Base-by-base conservation (phyloP, 2,797 vertebrate genomes). In the Trichosurus vulpecula region DNA sequence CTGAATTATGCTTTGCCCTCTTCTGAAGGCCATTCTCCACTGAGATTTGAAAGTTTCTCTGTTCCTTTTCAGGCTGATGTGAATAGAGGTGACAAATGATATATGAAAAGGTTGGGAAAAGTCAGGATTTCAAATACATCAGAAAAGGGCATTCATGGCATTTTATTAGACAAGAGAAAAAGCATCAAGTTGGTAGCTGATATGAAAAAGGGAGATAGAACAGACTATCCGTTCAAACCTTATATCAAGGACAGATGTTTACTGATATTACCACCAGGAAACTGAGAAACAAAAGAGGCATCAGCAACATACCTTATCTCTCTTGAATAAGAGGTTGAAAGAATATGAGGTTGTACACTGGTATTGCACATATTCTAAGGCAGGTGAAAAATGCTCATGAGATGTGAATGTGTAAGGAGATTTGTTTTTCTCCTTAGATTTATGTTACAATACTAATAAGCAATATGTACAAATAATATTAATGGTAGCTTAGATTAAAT, bases 251-350 rank as follows among this genome's bases (percentile, higher is more conserved):
- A 52, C 53, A 41, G 22, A 51, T 30, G 30, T 27, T 54, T 52
- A 9, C 47, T 6, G 35, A 41, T 1, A 10, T 22, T 5, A 1
- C 52, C 35, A 1, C 6, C n/a, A 0, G 16, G n/a, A 47, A 90
- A 31, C 13, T 35, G 90, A 12, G 54, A 47, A 51, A 12, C 31
- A 9, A 29, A 16, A 92, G 2, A 8, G 19, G 53, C 11, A 55
- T 16, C 5, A 1, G 0, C 1, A 41, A 1, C 56, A 0, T 0
- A 4, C 31, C 2, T n/a, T 6, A 0, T 6, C 2, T 0, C 11
- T 6, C 47, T 90, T 16, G 61, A n/a, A 41, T 27, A 41, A 5
- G 29, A 47, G 2, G 6, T 30, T 1, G 61, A 13, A 53, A 14
- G 74, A 87, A 87, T 47, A 51, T 91, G 90, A 27, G 53, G 16